Conservation (phyloP, 2,888 invertebrate genomes). For the Luperina testacea region DNA sequence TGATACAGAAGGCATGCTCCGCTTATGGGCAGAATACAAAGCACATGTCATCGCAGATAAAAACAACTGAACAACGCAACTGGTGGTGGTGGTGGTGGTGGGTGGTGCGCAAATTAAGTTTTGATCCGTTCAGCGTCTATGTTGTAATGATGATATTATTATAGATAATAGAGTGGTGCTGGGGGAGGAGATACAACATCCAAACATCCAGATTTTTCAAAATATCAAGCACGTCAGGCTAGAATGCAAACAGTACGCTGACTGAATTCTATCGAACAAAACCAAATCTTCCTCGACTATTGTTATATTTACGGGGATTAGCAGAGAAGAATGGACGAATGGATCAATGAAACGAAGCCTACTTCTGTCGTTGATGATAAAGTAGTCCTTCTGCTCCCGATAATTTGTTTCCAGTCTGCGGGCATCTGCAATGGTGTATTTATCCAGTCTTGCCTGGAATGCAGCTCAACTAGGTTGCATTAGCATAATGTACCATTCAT, state of each 20-base stretch:
- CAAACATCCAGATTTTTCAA: not conserved
- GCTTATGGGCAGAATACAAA: not conserved
- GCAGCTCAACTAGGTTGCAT: slow-evolving; percentile 66
- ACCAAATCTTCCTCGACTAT: not conserved
- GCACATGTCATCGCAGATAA: not conserved
- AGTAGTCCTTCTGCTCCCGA: slow-evolving; percentile 45
- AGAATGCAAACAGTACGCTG: not conserved
- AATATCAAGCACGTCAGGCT: not conserved
- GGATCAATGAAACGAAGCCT: not conserved
- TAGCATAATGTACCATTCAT: slow-evolving; percentile 71
- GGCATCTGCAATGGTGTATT: slow-evolving; percentile 57
- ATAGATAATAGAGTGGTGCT: not conserved
- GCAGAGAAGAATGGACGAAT: too few species aligned
- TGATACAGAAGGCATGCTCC: slow-evolving; percentile 41
- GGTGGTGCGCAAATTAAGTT: not conserved
- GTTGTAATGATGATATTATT: not conserved
- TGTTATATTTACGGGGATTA: not conserved
- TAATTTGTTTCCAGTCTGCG: slow-evolving; percentile 28
- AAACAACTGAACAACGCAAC: not conserved
- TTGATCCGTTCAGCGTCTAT: not conserved
- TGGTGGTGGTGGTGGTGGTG: too few species aligned
- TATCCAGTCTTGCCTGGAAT: slow-evolving; percentile 68
- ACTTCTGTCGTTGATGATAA: not conserved
- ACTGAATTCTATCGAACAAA: not conserved
- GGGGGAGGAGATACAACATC: not conserved